These are phyloP conservation scores for Plebejus argus DNA, from an alignment of 2,888 invertebrate genomes.

Conservation along the genomic window DNA sequence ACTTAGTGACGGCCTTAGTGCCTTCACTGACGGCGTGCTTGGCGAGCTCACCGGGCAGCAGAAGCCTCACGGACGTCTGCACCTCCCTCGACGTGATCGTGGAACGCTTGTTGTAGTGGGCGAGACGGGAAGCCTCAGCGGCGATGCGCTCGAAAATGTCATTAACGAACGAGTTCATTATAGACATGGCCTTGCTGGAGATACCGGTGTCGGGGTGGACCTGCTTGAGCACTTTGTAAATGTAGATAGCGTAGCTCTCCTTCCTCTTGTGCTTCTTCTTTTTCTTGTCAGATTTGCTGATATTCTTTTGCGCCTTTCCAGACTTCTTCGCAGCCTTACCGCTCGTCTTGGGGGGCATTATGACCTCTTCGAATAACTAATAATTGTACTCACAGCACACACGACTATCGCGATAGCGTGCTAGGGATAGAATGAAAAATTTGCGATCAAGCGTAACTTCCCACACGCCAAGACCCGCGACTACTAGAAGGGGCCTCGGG, in stretches of 20 bases:
- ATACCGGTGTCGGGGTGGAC: conserved; percentile 83
- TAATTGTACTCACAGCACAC: too few relatives aligned
- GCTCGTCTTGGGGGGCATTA: too few relatives aligned
- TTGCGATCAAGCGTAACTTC: too few relatives aligned
- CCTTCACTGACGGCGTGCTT: conserved; percentile 86
- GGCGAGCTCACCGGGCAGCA: conserved; percentile 85
- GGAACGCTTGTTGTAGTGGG: conserved; percentile 83
- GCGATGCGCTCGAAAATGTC: conserved; percentile 87
- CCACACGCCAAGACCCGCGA: too few relatives aligned
- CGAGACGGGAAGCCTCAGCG: conserved; percentile 82
- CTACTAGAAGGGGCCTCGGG: too few relatives aligned
- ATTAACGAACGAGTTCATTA: conserved; percentile 87
- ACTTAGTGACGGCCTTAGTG: conserved; percentile 83
- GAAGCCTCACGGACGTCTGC: conserved; percentile 83
- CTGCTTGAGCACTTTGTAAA: conserved; percentile 84
- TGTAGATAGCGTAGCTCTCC: conserved; percentile 80
- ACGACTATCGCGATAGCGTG: too few relatives aligned
- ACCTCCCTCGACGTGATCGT: conserved; percentile 87
- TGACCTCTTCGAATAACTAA: too few relatives aligned
- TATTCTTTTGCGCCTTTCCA: conserved; percentile 80
- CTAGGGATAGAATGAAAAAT: too few relatives aligned
- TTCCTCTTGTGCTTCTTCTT: too few relatives aligned
- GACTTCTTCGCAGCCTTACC: too few relatives aligned
- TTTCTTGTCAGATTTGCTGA: conserved; percentile 76
- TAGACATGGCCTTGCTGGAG: conserved; percentile 82